These are phyloP conservation scores for Notamacropus eugenii DNA, from an alignment of 2,797 vertebrate species.

Conservation along the genomic window DNA sequence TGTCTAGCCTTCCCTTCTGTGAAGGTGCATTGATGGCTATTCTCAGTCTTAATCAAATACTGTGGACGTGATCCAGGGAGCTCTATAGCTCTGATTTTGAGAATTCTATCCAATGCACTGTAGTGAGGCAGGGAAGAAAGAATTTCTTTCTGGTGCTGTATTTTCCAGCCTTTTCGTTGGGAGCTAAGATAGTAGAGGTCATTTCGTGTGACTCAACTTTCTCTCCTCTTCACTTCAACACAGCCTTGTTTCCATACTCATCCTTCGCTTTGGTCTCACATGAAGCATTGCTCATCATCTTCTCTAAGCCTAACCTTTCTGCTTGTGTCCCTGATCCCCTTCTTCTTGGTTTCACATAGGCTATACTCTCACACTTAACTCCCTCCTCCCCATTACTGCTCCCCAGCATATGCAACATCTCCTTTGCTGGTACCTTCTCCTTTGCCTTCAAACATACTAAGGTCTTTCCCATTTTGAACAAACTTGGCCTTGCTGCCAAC, in stretches of 20 bases:
- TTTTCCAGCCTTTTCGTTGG: neutral
- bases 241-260: neutral
- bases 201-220: neutral
- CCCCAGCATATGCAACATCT: neutral
- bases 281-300: too few relatives aligned
- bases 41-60: neutral
- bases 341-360: neutral
- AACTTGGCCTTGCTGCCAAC: neutral
- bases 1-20: neutral
- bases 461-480: neutral
- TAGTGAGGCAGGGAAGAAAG: neutral
- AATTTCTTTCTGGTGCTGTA: neutral
- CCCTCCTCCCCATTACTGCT: neutral
- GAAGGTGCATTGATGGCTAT: neutral
- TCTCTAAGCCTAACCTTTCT: neutral
- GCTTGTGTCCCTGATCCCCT: neutral
- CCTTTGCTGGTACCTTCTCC: neutral
- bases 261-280: neutral
- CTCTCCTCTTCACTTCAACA: neutral
- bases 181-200: neutral
- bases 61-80: neutral
- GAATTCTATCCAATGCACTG: neutral
- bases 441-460: neutral
- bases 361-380: neutral
- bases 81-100: neutral